A percentile compares a stretch with the other conserved stretches of the same genome.
phyloP scores from a whole-genome alignment of 2,113 vertebrate species.

The Apaloderma vittatum region DNA sequence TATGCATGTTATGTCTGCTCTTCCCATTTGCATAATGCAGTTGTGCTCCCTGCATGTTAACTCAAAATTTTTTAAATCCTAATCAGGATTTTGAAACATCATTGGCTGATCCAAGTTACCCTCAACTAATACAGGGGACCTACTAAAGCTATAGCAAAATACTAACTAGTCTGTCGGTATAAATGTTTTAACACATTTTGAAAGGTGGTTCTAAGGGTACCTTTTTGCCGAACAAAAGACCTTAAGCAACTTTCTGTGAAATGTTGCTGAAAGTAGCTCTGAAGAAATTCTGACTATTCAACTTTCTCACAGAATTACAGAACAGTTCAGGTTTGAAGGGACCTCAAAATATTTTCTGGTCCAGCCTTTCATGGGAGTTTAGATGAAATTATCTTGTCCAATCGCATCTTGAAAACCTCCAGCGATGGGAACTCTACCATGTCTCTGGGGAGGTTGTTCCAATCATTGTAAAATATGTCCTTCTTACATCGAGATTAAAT shows the following conservation, averaged over 20 bases:
- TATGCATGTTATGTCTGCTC: rapidly evolving
- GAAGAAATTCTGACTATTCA: not conserved
- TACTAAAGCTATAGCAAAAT: not conserved
- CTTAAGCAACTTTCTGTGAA: not conserved
- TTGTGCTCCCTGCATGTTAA: not conserved
- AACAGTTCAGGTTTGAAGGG: not conserved
- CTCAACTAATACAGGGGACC: not conserved
- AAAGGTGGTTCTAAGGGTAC: not conserved
- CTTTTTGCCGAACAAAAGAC: not conserved
- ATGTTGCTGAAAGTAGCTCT: not conserved
- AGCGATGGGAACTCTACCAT: too few species aligned
- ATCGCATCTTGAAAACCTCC: too few species aligned
- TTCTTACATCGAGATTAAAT: not conserved
- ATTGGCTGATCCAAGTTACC: not conserved
- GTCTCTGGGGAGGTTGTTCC: not conserved
- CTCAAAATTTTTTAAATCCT: not conserved
- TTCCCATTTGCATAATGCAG: not conserved
- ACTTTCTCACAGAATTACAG: not conserved
- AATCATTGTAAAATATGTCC: not conserved
- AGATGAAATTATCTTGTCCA: too few species aligned
- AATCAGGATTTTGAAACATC: not conserved
- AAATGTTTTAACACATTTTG: not conserved
- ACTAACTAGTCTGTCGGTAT: not conserved
- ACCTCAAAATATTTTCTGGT: too few species aligned
- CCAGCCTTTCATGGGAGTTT: too few species aligned